Conservation (phyloP, 2,113 vertebrate genomes). For the Atherinomorus stipes region DNA sequence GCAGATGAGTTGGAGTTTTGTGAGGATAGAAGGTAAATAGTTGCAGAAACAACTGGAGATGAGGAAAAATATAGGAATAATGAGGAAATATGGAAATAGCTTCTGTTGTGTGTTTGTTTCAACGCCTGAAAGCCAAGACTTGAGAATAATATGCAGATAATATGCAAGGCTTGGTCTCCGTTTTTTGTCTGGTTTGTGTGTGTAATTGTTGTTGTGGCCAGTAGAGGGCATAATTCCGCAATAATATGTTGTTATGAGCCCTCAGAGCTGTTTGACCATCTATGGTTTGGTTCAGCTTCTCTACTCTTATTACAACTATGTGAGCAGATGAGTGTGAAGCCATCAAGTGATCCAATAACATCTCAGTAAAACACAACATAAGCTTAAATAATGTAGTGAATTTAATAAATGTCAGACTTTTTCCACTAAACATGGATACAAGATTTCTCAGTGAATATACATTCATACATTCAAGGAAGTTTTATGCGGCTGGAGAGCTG, state of each 20-base stretch:
- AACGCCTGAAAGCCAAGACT: too few relatives aligned
- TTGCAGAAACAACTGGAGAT: too few relatives aligned
- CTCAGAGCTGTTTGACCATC: constrained; percentile 63
- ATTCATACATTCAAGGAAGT: constrained; percentile 63
- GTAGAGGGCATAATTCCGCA: constrained; percentile 65
- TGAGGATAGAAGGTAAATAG: too few relatives aligned
- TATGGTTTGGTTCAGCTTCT: constrained; percentile 63
- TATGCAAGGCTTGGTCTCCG: too few relatives aligned
- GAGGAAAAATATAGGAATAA: too few relatives aligned
- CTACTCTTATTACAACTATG: constrained; percentile 30
- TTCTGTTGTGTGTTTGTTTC: too few relatives aligned
- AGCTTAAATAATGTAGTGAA: constrained; percentile 71
- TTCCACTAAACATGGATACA: constrained; percentile 63
- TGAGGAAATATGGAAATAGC: too few relatives aligned
- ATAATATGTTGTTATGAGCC: constrained; percentile 31
- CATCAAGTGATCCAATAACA: neutral
- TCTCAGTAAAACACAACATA: constrained; percentile 17
- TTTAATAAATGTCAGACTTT: constrained; percentile 76
- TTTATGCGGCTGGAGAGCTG: constrained; percentile 46
- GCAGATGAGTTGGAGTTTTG: too few relatives aligned
- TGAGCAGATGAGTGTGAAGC: neutral
- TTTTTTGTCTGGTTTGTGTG: neutral
- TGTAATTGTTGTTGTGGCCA: constrained; percentile 39
- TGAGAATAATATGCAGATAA: too few relatives aligned
- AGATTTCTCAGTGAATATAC: constrained; percentile 57